Evolutionary conservation across 1,140 invertebrate genomes (phyloP).

Genomic region (Mylabris phalerata): DNA sequence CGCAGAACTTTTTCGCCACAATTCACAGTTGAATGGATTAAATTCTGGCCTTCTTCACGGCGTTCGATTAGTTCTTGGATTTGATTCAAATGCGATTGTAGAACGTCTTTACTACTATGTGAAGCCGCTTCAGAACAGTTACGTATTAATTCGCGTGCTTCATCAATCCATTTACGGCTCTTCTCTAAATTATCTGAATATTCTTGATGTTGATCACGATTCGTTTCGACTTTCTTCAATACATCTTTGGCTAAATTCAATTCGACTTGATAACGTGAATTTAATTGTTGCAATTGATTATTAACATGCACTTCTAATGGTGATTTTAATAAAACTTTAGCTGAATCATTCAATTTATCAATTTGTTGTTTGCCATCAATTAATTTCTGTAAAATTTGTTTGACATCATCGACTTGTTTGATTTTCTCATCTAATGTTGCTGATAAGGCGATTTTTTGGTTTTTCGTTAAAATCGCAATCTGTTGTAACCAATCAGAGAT

Average conservation of each 20-base stretch:
- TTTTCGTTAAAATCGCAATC: constrained; percentile 85
- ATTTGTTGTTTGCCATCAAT: constrained; percentile 77
- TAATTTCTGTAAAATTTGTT: constrained; percentile 68
- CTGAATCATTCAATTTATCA: constrained; percentile 73
- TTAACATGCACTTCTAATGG: constrained; percentile 86
- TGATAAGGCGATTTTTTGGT: constrained; percentile 78
- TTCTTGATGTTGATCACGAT: constrained; percentile 78
- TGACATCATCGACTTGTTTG: constrained; percentile 73
- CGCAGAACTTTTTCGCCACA: constrained; percentile 87
- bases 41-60: constrained; percentile 84
- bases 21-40: constrained; percentile 84
- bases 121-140: constrained; percentile 69
- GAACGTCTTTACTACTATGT: constrained; percentile 73
- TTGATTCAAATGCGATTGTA: constrained; percentile 74
- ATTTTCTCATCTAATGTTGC: constrained; percentile 78
- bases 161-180: constrained; percentile 82
- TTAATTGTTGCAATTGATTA: constrained; percentile 84
- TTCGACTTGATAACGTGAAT: constrained; percentile 84
- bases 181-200: constrained; percentile 75
- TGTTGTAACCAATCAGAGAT: constrained; percentile 91
- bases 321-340: constrained; percentile 68
- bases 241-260: constrained; percentile 89
- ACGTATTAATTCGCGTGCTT: constrained; percentile 75
- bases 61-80: constrained; percentile 74
- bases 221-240: constrained; percentile 85